Percentiles rank a stretch among this genome's conserved stretches.
Evolutionary conservation across 2,113 vertebrate species (phyloP).

Genomic region (Jaculus jaculus): DNA sequence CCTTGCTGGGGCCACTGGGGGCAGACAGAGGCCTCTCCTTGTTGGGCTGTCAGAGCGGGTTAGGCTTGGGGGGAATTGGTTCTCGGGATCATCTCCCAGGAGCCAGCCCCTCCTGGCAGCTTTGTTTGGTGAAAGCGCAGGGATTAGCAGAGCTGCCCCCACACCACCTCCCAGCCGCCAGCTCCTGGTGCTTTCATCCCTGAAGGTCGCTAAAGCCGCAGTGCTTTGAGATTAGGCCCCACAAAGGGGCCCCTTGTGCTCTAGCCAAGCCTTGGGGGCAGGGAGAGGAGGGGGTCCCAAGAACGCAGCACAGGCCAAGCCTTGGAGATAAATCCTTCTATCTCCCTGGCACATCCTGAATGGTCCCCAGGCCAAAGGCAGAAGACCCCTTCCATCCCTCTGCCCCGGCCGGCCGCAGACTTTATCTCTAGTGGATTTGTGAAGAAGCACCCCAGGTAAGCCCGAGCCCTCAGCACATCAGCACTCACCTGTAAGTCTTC

Average conservation of each 20-base stretch:
- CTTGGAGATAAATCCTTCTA: slow-evolving; percentile 85
- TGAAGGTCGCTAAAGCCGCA: slow-evolving; percentile 78
- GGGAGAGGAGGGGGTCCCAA: slow-evolving; percentile 68
- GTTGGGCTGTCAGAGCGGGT: slow-evolving; percentile 78
- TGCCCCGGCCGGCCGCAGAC: background rate
- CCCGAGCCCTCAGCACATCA: background rate
- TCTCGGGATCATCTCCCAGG: slow-evolving; percentile 79
- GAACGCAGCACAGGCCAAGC: slow-evolving; percentile 79
- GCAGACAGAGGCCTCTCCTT: slow-evolving; percentile 46
- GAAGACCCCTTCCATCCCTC: background rate
- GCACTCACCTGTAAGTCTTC: background rate
- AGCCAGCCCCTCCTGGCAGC: slow-evolving; percentile 78
- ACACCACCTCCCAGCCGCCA: slow-evolving; percentile 72
- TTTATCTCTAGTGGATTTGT: background rate
- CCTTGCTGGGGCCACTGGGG: slow-evolving; percentile 20
- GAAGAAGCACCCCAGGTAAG: background rate
- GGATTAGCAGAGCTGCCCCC: slow-evolving; percentile 80
- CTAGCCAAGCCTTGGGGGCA: slow-evolving; percentile 76
- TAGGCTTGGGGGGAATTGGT: slow-evolving; percentile 75
- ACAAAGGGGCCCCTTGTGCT: slow-evolving; percentile 81
- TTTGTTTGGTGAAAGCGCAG: slow-evolving; percentile 79
- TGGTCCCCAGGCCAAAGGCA: slow-evolving; percentile 18
- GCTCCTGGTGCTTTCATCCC: slow-evolving; percentile 80
- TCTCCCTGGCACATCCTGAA: slow-evolving; percentile 1
- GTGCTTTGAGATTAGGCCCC: slow-evolving; percentile 80